Percentiles rank a stretch among this genome's conserved stretches.
Evolutionary conservation across 1,140 invertebrate species (phyloP).

Genomic region (Panulirus ornatus): DNA sequence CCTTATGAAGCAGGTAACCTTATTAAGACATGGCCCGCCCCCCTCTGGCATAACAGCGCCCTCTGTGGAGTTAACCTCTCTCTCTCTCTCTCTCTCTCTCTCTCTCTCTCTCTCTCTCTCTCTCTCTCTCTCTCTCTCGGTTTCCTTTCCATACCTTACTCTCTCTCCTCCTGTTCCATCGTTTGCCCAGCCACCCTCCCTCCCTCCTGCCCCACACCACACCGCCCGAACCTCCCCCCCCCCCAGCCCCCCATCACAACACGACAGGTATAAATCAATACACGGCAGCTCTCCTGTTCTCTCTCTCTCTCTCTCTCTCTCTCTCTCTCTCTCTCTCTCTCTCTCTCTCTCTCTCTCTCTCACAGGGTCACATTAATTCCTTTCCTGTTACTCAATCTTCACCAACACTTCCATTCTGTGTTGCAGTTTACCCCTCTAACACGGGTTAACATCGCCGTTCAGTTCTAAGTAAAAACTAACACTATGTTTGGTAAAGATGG

Average conservation of each 20-base stretch:
- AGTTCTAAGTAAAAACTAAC: not conserved
- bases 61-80: too few relatives aligned
- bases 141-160: not conserved
- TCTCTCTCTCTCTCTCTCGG: not conserved
- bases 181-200: not conserved
- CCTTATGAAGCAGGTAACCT: too few relatives aligned
- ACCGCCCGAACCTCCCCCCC: too few relatives aligned
- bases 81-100: conserved; percentile 31
- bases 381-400: too few relatives aligned
- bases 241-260: too few relatives aligned
- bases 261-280: too few relatives aligned
- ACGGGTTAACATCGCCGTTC: not conserved
- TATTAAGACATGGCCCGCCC: too few relatives aligned
- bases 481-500: too few relatives aligned
- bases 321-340: too few relatives aligned
- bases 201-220: too few relatives aligned
- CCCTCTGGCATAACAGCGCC: too few relatives aligned
- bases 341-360: not conserved
- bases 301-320: not conserved
- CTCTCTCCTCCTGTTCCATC: not conserved
- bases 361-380: not conserved
- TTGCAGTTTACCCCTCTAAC: not conserved
- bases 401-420: not conserved
- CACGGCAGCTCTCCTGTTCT: not conserved
- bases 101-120: conserved; percentile 18